Evolutionary conservation across 53 echinoderm and acorn worm genomes (phyloP), one percentile per base, ranked within the genome.

Genomic region (Paelopatides confundens): DNA sequence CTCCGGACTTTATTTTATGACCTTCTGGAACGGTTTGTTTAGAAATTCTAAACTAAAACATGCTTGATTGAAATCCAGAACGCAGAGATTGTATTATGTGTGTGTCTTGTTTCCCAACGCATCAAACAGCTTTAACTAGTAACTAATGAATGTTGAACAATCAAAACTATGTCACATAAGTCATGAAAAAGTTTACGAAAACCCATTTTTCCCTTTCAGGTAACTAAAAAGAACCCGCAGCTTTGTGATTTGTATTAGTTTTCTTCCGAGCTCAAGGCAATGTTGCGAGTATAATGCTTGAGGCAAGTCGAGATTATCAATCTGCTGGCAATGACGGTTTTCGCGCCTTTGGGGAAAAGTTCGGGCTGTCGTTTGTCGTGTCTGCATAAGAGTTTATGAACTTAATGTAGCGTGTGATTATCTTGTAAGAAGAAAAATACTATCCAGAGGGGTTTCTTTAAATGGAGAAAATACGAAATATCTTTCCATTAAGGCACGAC

Each of bases 321-420:
- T 54, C 58, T 54, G n/a, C 58, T 54, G 58, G 58, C 58, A 21
- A 54, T 54, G 58, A 54, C 14, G 58, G 58, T 54, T 54, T 54
- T 54, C 23, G 18, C 23, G 58, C 58, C 58, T 54, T 54, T 54
- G 58, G 58, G 23, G 23, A 54, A n/a, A 48, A 54, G 18, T 54
- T 54, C 58, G 5, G 17, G 21, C 58, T 54, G 58, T 54, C 58
- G 58, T 54, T 54, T 23, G 17, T 54, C 23, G 58, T 54, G 5
- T 54, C 58, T 54, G 21, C 5, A 18, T 43, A 43, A 43, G 58
- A 54, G 58, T 54, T 54, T 54, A 54, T 54, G 58, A 54, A 54
- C 58, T 54, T 54, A 54, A 54, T 54, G 58, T 54, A 54, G 58
- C 21, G 58, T 54, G 58, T 54, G 58, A 54, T 54, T 54, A 54